Percentiles rank a stretch among this genome's conserved stretches.
phyloP scores from a whole-genome alignment of 35 echinoderm and acorn worm species.

The Ptychodera flava region DNA sequence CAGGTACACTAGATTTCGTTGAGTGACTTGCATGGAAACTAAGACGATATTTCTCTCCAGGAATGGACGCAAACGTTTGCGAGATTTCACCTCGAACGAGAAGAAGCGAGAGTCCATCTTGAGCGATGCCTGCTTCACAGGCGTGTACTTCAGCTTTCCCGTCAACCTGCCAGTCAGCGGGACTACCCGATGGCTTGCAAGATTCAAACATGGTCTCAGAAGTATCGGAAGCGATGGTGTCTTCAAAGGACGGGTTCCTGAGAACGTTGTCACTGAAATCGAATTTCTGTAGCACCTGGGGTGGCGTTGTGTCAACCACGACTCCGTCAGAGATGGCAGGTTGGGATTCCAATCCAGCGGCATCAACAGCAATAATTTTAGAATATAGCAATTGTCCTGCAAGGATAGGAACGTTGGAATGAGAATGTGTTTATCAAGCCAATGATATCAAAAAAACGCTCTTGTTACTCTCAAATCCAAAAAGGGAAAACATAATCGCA shows the following conservation, averaged over 20 bases:
- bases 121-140: neutral
- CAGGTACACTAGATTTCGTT: neutral
- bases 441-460: too few relatives aligned
- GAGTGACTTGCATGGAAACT: constrained; percentile 4
- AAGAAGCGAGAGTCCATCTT: neutral
- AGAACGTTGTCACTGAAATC: constrained; percentile 6
- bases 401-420: neutral
- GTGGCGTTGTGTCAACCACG: constrained; percentile 17
- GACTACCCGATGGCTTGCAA: neutral
- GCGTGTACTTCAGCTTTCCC: neutral
- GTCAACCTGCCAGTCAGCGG: neutral
- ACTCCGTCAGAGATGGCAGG: constrained; percentile 30
- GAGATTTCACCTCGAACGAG: constrained; percentile 7
- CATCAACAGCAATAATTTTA: constrained; percentile 21
- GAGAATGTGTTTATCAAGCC: neutral
- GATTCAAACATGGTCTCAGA: neutral
- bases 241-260: constrained; percentile 35
- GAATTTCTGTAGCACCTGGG: neutral
- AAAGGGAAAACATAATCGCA: neutral
- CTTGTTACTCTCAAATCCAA: too few relatives aligned
- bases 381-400: constrained; percentile 30
- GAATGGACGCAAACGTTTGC: constrained; percentile 5
- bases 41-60: constrained; percentile 4
- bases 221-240: neutral
- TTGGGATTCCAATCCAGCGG: constrained; percentile 18